Evolutionary conservation across 2,113 vertebrate species (phyloP).

Genomic region (Bettongia penicillata): DNA sequence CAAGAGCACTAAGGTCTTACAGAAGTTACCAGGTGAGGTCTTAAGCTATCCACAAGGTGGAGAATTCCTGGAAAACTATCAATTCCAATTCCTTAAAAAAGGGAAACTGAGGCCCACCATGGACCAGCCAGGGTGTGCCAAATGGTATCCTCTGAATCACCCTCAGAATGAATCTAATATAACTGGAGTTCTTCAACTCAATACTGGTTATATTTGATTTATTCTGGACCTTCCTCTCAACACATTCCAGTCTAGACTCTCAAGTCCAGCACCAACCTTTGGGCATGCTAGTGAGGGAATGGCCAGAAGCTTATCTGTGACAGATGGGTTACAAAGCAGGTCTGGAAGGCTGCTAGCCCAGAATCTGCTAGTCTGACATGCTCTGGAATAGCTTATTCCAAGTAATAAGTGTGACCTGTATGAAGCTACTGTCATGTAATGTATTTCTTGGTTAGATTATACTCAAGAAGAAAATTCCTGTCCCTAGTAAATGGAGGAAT

Average conservation of each 20-base stretch:
- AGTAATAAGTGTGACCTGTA: not conserved
- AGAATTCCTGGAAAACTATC: not conserved
- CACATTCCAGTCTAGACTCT: not conserved
- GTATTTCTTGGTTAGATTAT: not conserved
- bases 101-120: not conserved
- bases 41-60: not conserved
- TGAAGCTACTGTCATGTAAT: not conserved
- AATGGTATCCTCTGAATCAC: not conserved
- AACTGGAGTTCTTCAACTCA: constrained; percentile 11
- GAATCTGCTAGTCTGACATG: not conserved
- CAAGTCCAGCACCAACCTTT: not conserved
- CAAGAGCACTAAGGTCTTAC: not conserved
- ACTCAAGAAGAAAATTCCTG: not conserved
- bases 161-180: not conserved
- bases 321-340: not conserved
- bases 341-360: not conserved
- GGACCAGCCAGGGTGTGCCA: not conserved
- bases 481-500: not conserved
- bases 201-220: not conserved
- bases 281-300: not conserved
- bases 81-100: not conserved
- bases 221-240: not conserved
- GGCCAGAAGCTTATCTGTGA: not conserved
- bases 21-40: not conserved
- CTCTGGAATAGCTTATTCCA: not conserved